Evolutionary conservation across 2,888 invertebrate genomes (phyloP), one percentile per base, ranked within the genome.

Genomic region (Apamea anceps): DNA sequence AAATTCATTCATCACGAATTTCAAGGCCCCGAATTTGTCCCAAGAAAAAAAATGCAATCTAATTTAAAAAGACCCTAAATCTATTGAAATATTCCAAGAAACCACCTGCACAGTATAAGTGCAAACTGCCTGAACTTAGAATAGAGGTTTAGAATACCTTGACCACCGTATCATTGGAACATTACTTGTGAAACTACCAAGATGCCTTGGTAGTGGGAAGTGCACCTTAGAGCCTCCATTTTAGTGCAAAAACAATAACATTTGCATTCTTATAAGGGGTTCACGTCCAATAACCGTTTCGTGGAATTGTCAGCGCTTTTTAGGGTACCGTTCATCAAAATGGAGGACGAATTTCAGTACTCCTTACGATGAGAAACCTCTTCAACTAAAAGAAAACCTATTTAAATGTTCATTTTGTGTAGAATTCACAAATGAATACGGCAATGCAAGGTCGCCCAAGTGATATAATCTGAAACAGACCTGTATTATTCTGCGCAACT

Each of bases 191-290:
- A 85, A 90, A 91, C 73, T 80, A 77, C 66, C 74, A 13, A 15
- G 85, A 89, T 90, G 89, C 89, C 88, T 88, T 81, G 87, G 81
- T 89, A 87, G 82, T 88, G 85, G 86, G 86, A 92, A 93, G 89
- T 91, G 91, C 90, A 93, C 94, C 91, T 92, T 84, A 76, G 94
- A 92, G 93, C 86, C 89, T 84, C 77, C 70, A 85, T 87, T 85
- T 83, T 84, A 89, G 88, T 89, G 90, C 87, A 90, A 89, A 89
- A 92, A 92, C 92, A 92, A 92, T 94, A 92, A 91, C 89, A 94
- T 94, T 94, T 93, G 92, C 94, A 94, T 94, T 93, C 89, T 91
- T 93, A 93, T 93, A 91, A 90, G 92, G 90, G 91, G 92, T 89
- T 86, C 83, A 75, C 88, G 85, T 90, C 90, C 90, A 90, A 93